A percentile compares a stretch with the other conserved stretches of the same genome.
Evolutionary conservation across 2,113 vertebrate species (phyloP).

Genomic region (Saccopteryx leptura): DNA sequence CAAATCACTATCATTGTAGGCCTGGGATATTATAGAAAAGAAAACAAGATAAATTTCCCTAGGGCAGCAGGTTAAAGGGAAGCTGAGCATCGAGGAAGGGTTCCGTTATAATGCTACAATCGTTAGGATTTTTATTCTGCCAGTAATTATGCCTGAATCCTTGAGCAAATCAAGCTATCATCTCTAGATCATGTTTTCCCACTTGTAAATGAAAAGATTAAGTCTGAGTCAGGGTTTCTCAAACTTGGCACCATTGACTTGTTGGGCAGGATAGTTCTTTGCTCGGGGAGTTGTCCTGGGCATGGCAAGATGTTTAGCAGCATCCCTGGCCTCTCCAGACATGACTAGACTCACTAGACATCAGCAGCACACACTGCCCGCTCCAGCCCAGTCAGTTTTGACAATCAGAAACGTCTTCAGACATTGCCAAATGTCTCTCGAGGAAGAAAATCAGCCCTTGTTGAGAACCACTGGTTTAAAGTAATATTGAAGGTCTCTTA

Average conservation of each 20-base stretch:
- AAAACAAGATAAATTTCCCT: conserved; percentile 32
- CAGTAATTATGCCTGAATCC: not conserved
- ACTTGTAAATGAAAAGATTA: conserved; percentile 10
- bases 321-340: not conserved
- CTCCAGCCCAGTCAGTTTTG: not conserved
- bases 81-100: too few relatives aligned
- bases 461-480: not conserved
- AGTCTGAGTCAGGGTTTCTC: not conserved
- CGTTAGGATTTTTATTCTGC: conserved; percentile 16
- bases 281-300: not conserved
- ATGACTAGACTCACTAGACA: too few relatives aligned
- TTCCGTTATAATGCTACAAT: not conserved
- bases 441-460: not conserved
- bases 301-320: not conserved
- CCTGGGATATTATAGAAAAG: not conserved
- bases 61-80: conserved; percentile 12
- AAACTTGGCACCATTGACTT: not conserved
- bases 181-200: not conserved
- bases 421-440: not conserved
- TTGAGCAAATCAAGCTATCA: not conserved
- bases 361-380: not conserved
- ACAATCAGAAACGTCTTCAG: not conserved
- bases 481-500: conserved; percentile 47
- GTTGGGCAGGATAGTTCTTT: not conserved
- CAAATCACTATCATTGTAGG: conserved; percentile 40